Evolutionary conservation across 2,888 invertebrate genomes (phyloP), one percentile per base, ranked within the genome.

Genomic region (Cordilura impudica): DNA sequence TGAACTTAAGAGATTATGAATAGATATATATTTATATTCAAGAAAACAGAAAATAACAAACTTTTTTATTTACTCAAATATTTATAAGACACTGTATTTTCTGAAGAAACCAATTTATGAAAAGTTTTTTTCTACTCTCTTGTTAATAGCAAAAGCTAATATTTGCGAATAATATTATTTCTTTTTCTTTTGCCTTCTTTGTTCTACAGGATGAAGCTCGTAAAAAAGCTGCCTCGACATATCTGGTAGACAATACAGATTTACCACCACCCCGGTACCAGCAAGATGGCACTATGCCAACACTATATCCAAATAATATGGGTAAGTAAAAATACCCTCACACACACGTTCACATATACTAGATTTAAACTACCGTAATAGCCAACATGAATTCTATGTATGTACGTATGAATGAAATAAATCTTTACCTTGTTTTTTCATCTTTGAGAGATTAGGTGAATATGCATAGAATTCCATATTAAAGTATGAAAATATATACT

Each of bases 221-320:
- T 65, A 90, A 90, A 83, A 94, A 93, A 86, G 89, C 90, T 45
- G 91, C 92, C 43, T 93, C 93, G 82, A 91, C 92, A 3, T 93
- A 93, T 89, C 89, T 93, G 51, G 92, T 92, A 43, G 92, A 90
- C 81, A 89, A 85, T 82, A 84, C 88, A 47, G 90, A 90, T 81
- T 89, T 92, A 86, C 92, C 92, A 31, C 93, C 92, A 83, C 92
- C 92, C 16, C 91, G 92, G 85, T 90, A 92, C 84, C 92, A 92
- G 82, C 92, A 92, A 84, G 90, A 90, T 87, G 92, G 92, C 67
- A 92, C 93, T 43, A 93, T 94, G 82, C 94, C 95, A 61, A 93
- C 94, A 87, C 66, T 81, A 35, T 89, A 90, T 86, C 89, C 90
- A 73, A 93, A 92, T n/a, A 88, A 93, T 80, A 92, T 92, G 84